A percentile compares a stretch with the other conserved stretches of the same genome.
Conservation (phyloP, 2,797 vertebrate genomes). For the Anabas testudineus region DNA sequence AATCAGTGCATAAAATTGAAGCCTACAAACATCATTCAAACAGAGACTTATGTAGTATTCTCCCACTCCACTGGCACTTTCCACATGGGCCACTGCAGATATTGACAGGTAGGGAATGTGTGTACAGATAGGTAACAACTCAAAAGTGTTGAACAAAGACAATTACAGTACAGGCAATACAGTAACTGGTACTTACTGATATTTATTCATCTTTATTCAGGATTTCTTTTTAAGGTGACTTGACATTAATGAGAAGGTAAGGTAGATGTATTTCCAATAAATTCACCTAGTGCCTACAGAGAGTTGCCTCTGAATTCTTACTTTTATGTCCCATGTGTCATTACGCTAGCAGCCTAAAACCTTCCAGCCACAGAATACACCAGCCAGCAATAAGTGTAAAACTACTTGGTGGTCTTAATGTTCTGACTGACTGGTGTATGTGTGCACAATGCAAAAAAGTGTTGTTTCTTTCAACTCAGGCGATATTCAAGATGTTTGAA, state of each 20-base stretch:
- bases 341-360: constrained; percentile 8
- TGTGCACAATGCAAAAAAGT: no score
- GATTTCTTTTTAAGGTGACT: no score
- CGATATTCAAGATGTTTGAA: constrained; percentile 13
- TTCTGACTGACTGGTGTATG: no score
- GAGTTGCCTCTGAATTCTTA: no score
- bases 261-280: not conserved
- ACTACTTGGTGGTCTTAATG: no score
- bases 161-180: not conserved
- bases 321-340: constrained; percentile 15
- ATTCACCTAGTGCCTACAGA: not conserved
- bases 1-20: constrained; percentile 22
- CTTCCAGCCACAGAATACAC: no score
- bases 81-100: constrained; percentile 12
- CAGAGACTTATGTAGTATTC: not conserved
- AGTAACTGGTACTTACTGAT: not conserved
- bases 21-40: constrained; percentile 25
- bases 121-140: not conserved
- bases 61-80: not conserved
- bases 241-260: not conserved
- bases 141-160: not conserved
- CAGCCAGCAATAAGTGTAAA: no score
- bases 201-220: not conserved
- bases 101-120: constrained; percentile 1
- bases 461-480: no score